Evolutionary conservation across 1,140 invertebrate genomes (phyloP), one percentile per base, ranked within the genome.

Genomic region (Drosophila triauraria): DNA sequence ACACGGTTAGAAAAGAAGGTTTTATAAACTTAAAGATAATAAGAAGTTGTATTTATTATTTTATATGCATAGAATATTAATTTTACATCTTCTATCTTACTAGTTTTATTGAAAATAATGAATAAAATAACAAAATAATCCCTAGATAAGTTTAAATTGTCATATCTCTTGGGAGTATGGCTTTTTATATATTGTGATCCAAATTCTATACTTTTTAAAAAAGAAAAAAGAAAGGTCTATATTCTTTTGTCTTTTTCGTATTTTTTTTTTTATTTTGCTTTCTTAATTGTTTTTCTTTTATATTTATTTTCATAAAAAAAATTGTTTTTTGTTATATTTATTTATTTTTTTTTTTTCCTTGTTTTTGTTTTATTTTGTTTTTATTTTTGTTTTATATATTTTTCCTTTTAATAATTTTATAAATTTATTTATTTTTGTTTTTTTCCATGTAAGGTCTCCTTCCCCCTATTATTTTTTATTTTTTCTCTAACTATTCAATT

Each of bases 401-500:
- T 15, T 8, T 7, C 25, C 15, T 15, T 15, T 27, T 27, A 27
- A 6, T 27, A 6, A 27, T 27, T 20, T 20, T 20, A 1, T 20
- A 1, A 20, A 20, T 20, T 20, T 10, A 9, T 35, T 35, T 35
- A 10, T 9, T 35, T 15, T 30, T 35, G 4, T 10, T 35, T 10
- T 35, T 8, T 27, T 30, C 27, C 17, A 2, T 51, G 48, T 17
- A 17, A 4, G 2, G 9, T 32, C n/a, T 23, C 1, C 2, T 2
- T 1, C 5, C 20, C 32, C n/a, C 13, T 40, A n/a, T 42, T 15
- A 15, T 51, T 51, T 15, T 6, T 35, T 3, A 44, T 17, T 12
- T 17, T 15, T 13, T 23, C 6, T n/a, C 3, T 5, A 25, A 10
- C 8, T 25, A 23, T 40, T 59, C 43, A 80, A 57, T 47, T 57